Percentiles rank a stretch among this genome's conserved stretches.
These are phyloP conservation scores for Poecilia gillii DNA, from an alignment of 2,797 vertebrate genomes.

Conservation along the genomic window DNA sequence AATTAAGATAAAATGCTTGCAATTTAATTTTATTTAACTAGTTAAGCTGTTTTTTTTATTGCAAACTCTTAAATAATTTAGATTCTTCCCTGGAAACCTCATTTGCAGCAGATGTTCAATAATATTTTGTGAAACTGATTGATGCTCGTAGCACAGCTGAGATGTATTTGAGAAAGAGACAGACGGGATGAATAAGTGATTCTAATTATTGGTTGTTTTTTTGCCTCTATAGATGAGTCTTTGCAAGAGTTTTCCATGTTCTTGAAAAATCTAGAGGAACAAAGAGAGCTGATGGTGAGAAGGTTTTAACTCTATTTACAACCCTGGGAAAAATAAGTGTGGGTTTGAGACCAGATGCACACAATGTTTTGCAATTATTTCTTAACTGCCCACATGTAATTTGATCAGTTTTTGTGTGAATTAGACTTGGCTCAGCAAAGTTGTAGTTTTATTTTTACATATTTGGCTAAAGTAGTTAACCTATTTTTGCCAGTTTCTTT, in stretches of 20 bases:
- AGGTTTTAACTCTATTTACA: constrained; percentile 50
- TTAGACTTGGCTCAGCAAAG: neutral
- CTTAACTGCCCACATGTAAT: neutral
- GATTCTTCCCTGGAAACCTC: neutral
- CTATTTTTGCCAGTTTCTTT: too few relatives aligned
- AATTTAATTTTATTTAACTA: neutral
- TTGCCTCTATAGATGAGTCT: constrained; percentile 88
- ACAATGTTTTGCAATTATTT: neutral
- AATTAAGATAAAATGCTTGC: neutral
- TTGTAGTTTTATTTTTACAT: too few relatives aligned
- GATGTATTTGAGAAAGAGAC: neutral
- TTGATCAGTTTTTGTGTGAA: neutral
- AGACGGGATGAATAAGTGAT: constrained; percentile 45
- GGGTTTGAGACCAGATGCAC: neutral
- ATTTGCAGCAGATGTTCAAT: neutral
- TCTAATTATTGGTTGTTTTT: constrained; percentile 29
- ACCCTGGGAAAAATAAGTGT: constrained; percentile 17
- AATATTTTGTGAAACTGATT: neutral
- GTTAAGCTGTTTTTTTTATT: neutral
- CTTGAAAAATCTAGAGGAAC: constrained; percentile 94
- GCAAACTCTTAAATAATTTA: neutral
- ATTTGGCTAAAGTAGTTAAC: too few relatives aligned
- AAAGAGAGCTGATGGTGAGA: constrained; percentile 97
- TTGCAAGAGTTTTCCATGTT: constrained; percentile 95
- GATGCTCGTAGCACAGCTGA: neutral